phyloP scores from a whole-genome alignment of 2,797 vertebrate species.

The Hozukius guyotensis region DNA sequence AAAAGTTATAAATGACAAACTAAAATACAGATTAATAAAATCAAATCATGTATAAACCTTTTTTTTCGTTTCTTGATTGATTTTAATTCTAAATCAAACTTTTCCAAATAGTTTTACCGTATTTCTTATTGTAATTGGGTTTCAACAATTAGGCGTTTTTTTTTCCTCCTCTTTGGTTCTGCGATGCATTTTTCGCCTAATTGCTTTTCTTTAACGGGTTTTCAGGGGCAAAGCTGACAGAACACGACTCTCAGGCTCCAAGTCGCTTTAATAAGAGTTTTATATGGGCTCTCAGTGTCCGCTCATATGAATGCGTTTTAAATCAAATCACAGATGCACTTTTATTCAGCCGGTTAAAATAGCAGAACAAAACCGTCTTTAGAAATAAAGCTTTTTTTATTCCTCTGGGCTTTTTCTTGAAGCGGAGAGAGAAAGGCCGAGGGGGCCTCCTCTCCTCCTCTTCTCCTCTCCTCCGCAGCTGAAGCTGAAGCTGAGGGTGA shows the following conservation, averaged over 20 bases:
- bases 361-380: conserved; percentile 91
- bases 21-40: not conserved
- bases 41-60: not conserved
- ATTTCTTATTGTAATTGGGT: conserved; percentile 25
- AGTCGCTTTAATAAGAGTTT: conserved; percentile 91
- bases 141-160: conserved; percentile 7
- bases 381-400: conserved; percentile 88
- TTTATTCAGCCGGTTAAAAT: conserved; percentile 96
- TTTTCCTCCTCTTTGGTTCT: not conserved
- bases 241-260: conserved; percentile 79
- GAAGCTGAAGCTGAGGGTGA: conserved; percentile 94
- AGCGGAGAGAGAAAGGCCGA: conserved; percentile 83
- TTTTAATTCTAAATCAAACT: not conserved
- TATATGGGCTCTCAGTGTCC: conserved; percentile 86
- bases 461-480: conserved; percentile 24
- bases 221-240: conserved; percentile 77
- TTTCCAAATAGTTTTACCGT: not conserved
- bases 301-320: conserved; percentile 93
- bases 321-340: conserved; percentile 96
- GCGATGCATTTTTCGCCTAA: conserved; percentile 39
- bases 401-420: conserved; percentile 80
- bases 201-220: conserved; percentile 76
- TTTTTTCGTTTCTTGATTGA: not conserved
- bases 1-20: not conserved
- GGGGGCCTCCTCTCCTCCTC: conserved; percentile 79